Evolutionary conservation across 2,113 vertebrate genomes (phyloP).

Genomic region (Myanophis thanlyinensis): DNA sequence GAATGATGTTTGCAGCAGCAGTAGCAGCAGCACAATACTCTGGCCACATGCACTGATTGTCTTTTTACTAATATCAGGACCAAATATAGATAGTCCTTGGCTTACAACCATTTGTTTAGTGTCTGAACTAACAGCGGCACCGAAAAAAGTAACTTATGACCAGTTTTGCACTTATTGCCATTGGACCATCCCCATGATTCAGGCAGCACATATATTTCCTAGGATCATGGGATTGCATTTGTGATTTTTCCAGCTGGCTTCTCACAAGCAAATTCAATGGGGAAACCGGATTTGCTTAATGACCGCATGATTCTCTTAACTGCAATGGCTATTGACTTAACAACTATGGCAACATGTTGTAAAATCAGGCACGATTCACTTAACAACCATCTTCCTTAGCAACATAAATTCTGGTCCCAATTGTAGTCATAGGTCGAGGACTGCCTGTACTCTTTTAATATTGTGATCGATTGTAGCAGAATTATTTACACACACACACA

Average conservation of each 20-base stretch:
- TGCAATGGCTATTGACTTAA: not conserved
- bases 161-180: not conserved
- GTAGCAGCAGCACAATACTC: not conserved
- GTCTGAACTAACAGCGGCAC: not conserved
- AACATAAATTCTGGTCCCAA: not conserved
- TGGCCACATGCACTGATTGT: conserved; percentile 38
- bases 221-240: not conserved
- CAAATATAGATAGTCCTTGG: not conserved
- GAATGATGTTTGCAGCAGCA: not conserved
- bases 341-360: not conserved
- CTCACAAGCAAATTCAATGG: not conserved
- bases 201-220: not conserved
- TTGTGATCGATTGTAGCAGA: not conserved
- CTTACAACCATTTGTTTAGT: not conserved
- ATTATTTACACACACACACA: not conserved
- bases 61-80: conserved; percentile 21
- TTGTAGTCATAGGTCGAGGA: not conserved
- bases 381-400: not conserved
- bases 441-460: conserved; percentile 41
- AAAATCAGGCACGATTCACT: not conserved
- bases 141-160: not conserved
- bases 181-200: not conserved
- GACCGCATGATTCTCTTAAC: not conserved
- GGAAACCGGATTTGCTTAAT: not conserved
- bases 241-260: not conserved